Evolutionary conservation across 2,797 vertebrate genomes (phyloP), one percentile per base, ranked within the genome.

Genomic region (Prionace glauca): DNA sequence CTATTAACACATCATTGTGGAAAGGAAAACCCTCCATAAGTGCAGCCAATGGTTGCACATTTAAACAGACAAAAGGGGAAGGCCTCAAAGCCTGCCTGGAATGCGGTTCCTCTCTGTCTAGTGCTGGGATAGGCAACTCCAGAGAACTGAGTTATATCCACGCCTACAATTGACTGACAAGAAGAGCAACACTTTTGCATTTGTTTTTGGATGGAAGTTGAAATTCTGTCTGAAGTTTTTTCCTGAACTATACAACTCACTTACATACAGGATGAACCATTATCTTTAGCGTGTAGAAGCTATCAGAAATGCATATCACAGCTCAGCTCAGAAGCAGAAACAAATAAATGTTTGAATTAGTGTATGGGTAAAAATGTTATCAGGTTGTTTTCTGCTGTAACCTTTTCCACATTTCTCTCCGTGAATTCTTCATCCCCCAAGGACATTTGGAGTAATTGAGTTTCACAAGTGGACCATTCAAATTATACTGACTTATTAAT

Each of bases 381-480:
- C n/a, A 24, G 41, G 81, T 84, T 84, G 81, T 29, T 88, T 88
- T 88, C 50, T 26, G 24, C 50, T 29, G 50, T 88, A 88, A 88
- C 86, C 50, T 87, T 88, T 60, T 22, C 50, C 26, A 60, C 50
- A 88, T 88, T 88, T 88, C 86, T 10, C 86, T 88, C 86, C 50
- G 60, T 88, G 86, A 88, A 88, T 88, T 50, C 86, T 45, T 88
- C 86, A 88, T 88, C 11, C 86, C 86, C 86, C 86, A 88, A 56
- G 86, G 86, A 88, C 56, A 88, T 88, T 88, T 88, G 86, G 86
- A 88, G 56, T 88, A 88, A 88, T 88, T 88, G 86, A 88, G 86
- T 88, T 88, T 88, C 86, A 60, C 86, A 88, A 88, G 86, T 88
- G 86, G 86, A 88, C 86, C 86, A 88, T 88, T 88, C 86, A 88